Evolutionary conservation across 1,140 invertebrate species (phyloP).

Genomic region (Bursaphelenchus mucronatus): DNA sequence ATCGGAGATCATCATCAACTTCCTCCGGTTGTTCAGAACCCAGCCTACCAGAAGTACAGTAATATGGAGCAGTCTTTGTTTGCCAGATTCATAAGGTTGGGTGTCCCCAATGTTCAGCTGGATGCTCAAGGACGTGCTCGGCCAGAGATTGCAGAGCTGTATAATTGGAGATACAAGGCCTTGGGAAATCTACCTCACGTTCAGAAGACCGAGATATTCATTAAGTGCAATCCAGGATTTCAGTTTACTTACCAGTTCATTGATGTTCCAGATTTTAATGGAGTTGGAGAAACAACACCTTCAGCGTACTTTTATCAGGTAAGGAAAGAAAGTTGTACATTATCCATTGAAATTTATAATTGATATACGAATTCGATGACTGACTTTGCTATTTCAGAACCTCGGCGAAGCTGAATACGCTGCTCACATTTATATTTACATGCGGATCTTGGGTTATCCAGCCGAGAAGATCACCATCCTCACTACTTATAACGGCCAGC

Average conservation of each 20-base stretch:
- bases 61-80: conserved; percentile 99
- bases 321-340: conserved; percentile 18
- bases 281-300: conserved; percentile 90
- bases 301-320: conserved; percentile 97
- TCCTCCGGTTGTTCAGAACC: conserved; percentile 98
- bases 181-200: conserved; percentile 88
- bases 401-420: conserved; percentile 97
- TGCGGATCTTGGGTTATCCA: conserved; percentile 92
- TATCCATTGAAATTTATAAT: conserved; percentile 8
- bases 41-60: conserved; percentile 99
- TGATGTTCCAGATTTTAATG: conserved; percentile 94
- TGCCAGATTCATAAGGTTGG: conserved; percentile 86
- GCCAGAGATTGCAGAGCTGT: conserved; percentile 79
- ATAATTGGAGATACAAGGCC: conserved; percentile 95
- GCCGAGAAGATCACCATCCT: conserved; percentile 94
- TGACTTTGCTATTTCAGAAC: conserved; percentile 69
- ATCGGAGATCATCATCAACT: conserved; percentile 97
- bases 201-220: conserved; percentile 75
- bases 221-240: conserved; percentile 84
- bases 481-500: conserved; percentile 99
- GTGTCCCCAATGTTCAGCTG: conserved; percentile 90
- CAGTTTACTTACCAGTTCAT: conserved; percentile 88
- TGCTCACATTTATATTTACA: conserved; percentile 96
- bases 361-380: conserved; percentile 11
- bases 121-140: conserved; percentile 94